phyloP scores from a whole-genome alignment of 2,113 vertebrate species.

The Labrus mixtus region DNA sequence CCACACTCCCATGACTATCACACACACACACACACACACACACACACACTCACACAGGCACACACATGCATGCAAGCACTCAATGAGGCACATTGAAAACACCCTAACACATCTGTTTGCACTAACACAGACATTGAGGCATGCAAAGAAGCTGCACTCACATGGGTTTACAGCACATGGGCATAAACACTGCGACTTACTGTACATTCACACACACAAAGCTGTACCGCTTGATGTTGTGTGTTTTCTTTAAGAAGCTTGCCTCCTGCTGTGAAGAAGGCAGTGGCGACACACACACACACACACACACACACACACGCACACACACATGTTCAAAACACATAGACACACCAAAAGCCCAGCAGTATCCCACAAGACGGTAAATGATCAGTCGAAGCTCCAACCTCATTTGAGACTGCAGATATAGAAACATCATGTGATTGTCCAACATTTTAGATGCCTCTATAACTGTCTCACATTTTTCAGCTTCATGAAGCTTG shows the following conservation, averaged over 20 bases:
- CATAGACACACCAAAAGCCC: conserved; percentile 13
- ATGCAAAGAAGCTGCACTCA: not conserved
- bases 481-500: not conserved
- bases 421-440: not conserved
- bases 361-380: conserved; percentile 35
- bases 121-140: not conserved
- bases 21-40: conserved; percentile 51
- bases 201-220: conserved; percentile 33
- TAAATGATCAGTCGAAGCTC: conserved; percentile 43
- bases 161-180: not conserved
- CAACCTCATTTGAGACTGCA: conserved; percentile 35
- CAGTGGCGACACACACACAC: conserved; percentile 15
- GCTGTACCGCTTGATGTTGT: conserved; percentile 47
- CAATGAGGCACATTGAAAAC: conserved; percentile 18
- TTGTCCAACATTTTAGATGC: conserved; percentile 15
- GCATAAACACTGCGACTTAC: conserved; percentile 36
- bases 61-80: conserved; percentile 14
- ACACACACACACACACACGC: conserved; percentile 2
- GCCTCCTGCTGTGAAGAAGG: conserved; percentile 55
- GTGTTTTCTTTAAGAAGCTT: conserved; percentile 68
- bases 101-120: no score
- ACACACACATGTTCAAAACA: conserved; percentile 5
- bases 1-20: conserved; percentile 61
- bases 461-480: conserved; percentile 25
- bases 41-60: conserved; percentile 42